phyloP scores from a whole-genome alignment of 92 coral and sea anemone species.

The Plumapathes pennacea region DNA sequence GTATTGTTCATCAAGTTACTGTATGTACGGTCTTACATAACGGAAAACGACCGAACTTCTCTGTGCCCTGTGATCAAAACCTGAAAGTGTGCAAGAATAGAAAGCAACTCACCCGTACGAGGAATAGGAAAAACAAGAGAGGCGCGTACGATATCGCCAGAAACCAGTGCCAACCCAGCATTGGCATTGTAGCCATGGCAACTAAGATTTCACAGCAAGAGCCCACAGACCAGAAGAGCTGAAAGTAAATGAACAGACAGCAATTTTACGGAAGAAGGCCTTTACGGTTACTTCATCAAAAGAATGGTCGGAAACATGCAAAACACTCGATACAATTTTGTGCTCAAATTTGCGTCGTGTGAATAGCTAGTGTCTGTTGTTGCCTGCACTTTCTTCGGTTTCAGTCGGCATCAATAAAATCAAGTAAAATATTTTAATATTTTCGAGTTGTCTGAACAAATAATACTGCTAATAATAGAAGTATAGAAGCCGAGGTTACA shows the following conservation, averaged over 20 bases:
- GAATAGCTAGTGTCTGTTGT: too few species aligned
- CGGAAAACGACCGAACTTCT: too few species aligned
- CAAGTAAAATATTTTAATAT: not conserved
- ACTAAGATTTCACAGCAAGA: conserved; percentile 79
- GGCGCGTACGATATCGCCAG: conserved; percentile 77
- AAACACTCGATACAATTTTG: too few species aligned
- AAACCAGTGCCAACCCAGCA: conserved; percentile 94
- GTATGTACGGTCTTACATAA: too few species aligned
- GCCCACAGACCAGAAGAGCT: conserved; percentile 91
- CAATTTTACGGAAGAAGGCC: too few species aligned
- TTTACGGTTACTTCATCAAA: not conserved
- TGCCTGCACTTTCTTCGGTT: too few species aligned
- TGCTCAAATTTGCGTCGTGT: too few species aligned
- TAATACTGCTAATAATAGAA: not conserved
- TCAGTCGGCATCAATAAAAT: not conserved
- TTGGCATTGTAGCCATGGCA: conserved; percentile 88
- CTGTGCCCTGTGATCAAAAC: too few species aligned
- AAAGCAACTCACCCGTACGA: too few species aligned
- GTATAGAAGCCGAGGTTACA: not conserved
- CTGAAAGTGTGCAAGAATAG: too few species aligned
- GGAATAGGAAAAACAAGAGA: conserved; percentile 56
- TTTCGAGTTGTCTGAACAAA: not conserved
- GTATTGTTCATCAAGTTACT: too few species aligned
- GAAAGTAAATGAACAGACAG: not conserved
- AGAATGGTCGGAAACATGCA: too few species aligned